These are phyloP conservation scores for Tyrannus savana DNA, from an alignment of 2,113 vertebrate species.

Conservation along the genomic window DNA sequence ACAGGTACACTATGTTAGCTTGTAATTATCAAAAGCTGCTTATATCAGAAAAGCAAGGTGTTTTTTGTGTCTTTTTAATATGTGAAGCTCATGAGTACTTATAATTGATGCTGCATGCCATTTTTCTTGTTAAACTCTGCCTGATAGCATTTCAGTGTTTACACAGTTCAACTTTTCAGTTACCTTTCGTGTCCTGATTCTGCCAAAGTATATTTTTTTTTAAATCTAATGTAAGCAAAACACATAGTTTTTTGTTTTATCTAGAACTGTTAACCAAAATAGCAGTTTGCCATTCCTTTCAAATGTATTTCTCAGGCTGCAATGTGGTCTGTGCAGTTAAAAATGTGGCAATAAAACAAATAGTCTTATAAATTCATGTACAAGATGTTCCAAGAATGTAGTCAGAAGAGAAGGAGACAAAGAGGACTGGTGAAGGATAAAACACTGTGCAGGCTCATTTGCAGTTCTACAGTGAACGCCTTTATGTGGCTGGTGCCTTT, in stretches of 20 bases:
- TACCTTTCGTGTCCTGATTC: background rate
- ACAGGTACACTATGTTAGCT: background rate
- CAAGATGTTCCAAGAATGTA: constrained; percentile 55
- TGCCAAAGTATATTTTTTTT: background rate
- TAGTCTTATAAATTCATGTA: constrained; percentile 45
- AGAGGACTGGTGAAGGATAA: constrained; percentile 40
- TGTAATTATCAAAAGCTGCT: background rate
- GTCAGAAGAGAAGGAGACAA: constrained; percentile 42
- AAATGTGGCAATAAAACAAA: constrained; percentile 38
- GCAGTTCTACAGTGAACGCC: constrained; percentile 49
- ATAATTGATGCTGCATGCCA: background rate
- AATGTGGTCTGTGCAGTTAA: background rate
- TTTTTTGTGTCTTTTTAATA: background rate
- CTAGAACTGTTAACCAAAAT: background rate
- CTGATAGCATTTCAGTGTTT: background rate
- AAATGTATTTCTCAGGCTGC: background rate
- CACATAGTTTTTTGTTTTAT: background rate
- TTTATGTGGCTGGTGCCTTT: constrained; percentile 53
- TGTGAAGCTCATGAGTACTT: background rate
- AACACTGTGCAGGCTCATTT: constrained; percentile 56
- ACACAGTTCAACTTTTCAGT: background rate
- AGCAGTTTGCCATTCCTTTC: background rate
- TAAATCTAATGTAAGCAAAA: background rate
- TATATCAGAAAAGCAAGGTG: background rate
- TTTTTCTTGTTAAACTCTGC: background rate